Evolutionary conservation across 2,113 vertebrate genomes (phyloP), one percentile per base, ranked within the genome.

Genomic region (Coreoperca whiteheadi): DNA sequence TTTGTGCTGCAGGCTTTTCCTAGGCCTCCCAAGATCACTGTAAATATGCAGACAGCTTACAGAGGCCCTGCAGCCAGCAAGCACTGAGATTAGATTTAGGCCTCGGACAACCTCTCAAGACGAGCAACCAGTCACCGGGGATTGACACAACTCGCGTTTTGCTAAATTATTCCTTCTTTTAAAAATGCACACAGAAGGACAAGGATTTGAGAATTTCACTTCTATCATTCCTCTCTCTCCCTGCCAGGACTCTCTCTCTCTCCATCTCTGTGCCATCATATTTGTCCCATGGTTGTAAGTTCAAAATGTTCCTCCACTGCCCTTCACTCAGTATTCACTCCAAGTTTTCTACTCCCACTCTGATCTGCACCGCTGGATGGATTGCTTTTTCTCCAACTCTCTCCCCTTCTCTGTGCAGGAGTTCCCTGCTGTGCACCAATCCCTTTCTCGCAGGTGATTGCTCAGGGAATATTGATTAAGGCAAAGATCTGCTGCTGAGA

Each of bases 391-490:
- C 70, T 59, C 69, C 48, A 57, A 79, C 73, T 81, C 74, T 67
- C 72, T 71, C 68, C 65, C 63, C 48, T 69, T 79, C 78, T 87
- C 87, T 88, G 89, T 71, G 90, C 86, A 88, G 89, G 90, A 88
- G 93, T 81, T 82, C 90, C 92, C 88, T 51, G 94, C 94, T 94
- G 94, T 65, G 92, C 89, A 37, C 86, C 94, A 88, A 93, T 93
- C 94, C 88, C 85, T 85, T 92, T 92, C 91, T 91, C 50, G 75
- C 88, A 93, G 93, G 92, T 94, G 95, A 95, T 95, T 95, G 94
- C 94, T 89, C 83, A 71, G 84, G 87, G 94, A 95, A 95, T 95
- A 96, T 96, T 95, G 94, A 95, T 95, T 91, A 91, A 92, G 81
- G 89, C 68, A 83, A 87, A 85, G 88, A 90, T 92, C 90, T 86